Evolutionary conservation across 2,797 vertebrate species (phyloP).

Genomic region (Scolopax bukidnonensis): DNA sequence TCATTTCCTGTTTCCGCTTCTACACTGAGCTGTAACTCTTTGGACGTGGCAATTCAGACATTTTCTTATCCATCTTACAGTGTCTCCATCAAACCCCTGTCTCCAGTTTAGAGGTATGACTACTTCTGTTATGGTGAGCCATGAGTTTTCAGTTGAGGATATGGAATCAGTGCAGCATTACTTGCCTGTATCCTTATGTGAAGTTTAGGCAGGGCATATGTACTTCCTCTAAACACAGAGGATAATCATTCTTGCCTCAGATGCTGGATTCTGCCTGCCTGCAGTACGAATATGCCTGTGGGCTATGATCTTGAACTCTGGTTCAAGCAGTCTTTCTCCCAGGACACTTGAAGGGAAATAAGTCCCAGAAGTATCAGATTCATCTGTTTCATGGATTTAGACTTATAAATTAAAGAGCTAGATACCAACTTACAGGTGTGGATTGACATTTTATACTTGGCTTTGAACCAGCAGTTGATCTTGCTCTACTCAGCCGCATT

Average conservation of each 20-base stretch:
- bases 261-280: neutral
- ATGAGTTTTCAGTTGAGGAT: neutral
- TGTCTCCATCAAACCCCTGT: accelerated
- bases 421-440: slow-evolving; percentile 39
- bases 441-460: slow-evolving; percentile 45
- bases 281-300: neutral
- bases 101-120: neutral
- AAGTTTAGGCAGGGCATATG: neutral
- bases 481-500: slow-evolving; percentile 52
- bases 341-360: neutral
- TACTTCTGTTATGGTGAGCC: neutral
- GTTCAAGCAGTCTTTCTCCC: neutral
- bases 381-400: slow-evolving; percentile 26
- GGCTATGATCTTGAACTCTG: slow-evolving; percentile 16
- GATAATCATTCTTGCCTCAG: neutral
- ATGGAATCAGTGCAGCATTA: neutral
- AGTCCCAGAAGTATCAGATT: slow-evolving; percentile 17
- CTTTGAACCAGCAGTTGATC: slow-evolving; percentile 54
- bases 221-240: neutral
- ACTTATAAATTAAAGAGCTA: slow-evolving; percentile 47
- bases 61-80: neutral
- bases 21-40: neutral
- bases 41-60: neutral
- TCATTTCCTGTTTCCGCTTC: neutral
- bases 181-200: neutral